Percentiles rank a stretch among this genome's conserved stretches.
Evolutionary conservation across 1,140 invertebrate species (phyloP).

Genomic region (Trichoplusia ni): DNA sequence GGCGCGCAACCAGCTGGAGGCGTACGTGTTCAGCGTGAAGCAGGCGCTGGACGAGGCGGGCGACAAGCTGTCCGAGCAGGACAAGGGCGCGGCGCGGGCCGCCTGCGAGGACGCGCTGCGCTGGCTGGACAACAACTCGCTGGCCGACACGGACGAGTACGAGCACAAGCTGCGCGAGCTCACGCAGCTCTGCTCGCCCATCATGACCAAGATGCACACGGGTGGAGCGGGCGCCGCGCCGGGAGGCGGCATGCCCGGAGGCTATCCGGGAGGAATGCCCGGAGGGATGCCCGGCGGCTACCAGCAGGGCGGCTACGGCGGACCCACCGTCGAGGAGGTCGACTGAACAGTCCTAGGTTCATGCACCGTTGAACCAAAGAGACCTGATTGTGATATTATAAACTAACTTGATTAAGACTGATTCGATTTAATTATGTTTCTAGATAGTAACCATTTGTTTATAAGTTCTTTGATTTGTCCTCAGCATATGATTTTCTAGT

Average conservation of each 20-base stretch:
- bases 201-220: slow-evolving; percentile 90
- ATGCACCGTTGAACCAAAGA: no score
- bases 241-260: slow-evolving; percentile 33
- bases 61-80: slow-evolving; percentile 82
- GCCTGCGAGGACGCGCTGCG: slow-evolving; percentile 81
- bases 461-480: no score
- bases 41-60: slow-evolving; percentile 81
- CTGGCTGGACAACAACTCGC: slow-evolving; percentile 84
- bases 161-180: slow-evolving; percentile 90
- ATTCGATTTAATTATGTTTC: no score
- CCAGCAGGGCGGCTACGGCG: slow-evolving; percentile 45
- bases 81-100: slow-evolving; percentile 83
- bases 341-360: no score
- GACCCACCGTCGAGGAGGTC: no score
- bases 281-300: slow-evolving; percentile 76
- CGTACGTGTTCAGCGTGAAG: slow-evolving; percentile 91
- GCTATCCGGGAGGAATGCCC: slow-evolving; percentile 82
- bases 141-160: slow-evolving; percentile 92
- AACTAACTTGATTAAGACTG: no score
- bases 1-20: slow-evolving; percentile 90
- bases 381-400: no score
- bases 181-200: slow-evolving; percentile 86
- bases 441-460: no score
- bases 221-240: slow-evolving; percentile 53
- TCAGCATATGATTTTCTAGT: no score